Conservation (phyloP, 1,140 invertebrate genomes). For the Choristoneura fumiferana region DNA sequence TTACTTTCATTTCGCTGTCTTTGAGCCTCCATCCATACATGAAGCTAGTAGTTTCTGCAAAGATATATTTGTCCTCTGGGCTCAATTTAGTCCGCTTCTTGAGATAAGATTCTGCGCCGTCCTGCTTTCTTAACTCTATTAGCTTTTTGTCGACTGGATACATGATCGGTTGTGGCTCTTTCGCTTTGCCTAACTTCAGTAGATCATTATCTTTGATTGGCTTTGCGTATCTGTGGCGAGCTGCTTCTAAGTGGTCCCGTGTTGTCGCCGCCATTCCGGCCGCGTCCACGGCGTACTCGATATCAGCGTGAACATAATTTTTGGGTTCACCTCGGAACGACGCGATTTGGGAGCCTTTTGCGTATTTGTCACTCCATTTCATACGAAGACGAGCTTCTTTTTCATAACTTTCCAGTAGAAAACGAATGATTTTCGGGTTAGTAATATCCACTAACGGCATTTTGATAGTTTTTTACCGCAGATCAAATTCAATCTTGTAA, state of each 20-base stretch:
- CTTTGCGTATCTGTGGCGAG: neutral
- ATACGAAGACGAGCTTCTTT: conserved; percentile 21
- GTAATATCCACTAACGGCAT: conserved; percentile 18
- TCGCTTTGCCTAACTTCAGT: no score
- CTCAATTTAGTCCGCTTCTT: conserved; percentile 15
- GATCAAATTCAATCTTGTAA: no score
- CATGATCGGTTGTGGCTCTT: neutral
- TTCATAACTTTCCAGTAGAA: conserved; percentile 22
- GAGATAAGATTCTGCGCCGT: conserved; percentile 23
- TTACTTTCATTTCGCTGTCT: conserved; percentile 19
- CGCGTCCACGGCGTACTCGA: conserved; percentile 10
- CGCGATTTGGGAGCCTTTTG: neutral
- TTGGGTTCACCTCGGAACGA: conserved; percentile 18
- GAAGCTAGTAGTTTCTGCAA: conserved; percentile 23
- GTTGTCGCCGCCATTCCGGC: conserved; percentile 18
- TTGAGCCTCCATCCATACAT: conserved; percentile 27
- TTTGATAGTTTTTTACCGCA: neutral
- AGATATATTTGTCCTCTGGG: conserved; percentile 27
- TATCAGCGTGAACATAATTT: conserved; percentile 21
- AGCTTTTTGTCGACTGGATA: neutral
- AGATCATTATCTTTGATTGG: neutral
- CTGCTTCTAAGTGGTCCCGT: conserved; percentile 6
- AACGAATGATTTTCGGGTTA: conserved; percentile 20
- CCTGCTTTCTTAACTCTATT: neutral
- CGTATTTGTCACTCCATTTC: conserved; percentile 20